These are phyloP conservation scores for Yponomeuta plumbellus DNA, from an alignment of 2,888 invertebrate genomes.

Conservation along the genomic window DNA sequence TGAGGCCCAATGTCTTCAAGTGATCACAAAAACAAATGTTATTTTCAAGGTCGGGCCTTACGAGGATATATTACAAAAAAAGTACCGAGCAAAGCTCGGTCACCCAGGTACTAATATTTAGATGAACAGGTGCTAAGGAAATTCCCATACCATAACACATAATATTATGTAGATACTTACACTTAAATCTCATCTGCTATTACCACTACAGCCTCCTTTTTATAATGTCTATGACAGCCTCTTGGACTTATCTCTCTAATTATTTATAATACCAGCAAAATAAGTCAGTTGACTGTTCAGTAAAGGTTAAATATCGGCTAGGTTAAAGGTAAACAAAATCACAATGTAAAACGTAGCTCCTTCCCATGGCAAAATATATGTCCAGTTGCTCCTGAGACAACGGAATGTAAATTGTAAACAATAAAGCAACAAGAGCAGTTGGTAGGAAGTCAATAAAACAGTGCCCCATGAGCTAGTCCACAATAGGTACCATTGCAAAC, in stretches of 20 bases:
- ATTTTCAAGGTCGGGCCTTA: too few relatives aligned
- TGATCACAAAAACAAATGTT: too few relatives aligned
- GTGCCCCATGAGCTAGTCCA: conserved; percentile 34
- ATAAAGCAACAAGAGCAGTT: conserved; percentile 40
- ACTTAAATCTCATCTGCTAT: too few relatives aligned
- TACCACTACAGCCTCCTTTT: too few relatives aligned
- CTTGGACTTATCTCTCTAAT: neutral
- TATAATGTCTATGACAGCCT: too few relatives aligned
- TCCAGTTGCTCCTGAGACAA: conserved; percentile 1
- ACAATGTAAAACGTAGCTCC: neutral
- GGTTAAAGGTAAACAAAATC: neutral
- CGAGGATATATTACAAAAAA: too few relatives aligned
- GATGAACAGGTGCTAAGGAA: too few relatives aligned
- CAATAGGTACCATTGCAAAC: conserved; percentile 46
- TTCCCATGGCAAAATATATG: neutral
- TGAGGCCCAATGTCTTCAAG: too few relatives aligned
- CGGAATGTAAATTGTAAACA: conserved; percentile 28
- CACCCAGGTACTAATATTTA: too few relatives aligned
- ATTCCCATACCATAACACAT: too few relatives aligned
- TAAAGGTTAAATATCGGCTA: neutral
- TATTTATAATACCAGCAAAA: neutral
- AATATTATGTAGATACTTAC: too few relatives aligned
- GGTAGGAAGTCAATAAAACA: conserved; percentile 62
- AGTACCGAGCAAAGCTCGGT: too few relatives aligned
- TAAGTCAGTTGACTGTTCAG: neutral